Evolutionary conservation across 2,113 vertebrate genomes (phyloP), one percentile per base, ranked within the genome.

Genomic region (Semicossyphus pulcher): DNA sequence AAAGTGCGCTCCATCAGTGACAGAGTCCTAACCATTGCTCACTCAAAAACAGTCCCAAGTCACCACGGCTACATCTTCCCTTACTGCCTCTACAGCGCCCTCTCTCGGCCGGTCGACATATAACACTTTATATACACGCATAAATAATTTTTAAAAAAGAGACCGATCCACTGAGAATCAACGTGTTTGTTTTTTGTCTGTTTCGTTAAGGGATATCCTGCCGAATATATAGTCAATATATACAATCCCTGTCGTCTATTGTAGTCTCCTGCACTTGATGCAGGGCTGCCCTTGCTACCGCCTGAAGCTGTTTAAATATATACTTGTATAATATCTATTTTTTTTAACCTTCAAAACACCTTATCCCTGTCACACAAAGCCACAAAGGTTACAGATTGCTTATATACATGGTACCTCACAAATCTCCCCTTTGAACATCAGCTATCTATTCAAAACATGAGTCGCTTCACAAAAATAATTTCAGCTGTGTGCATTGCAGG

Each of bases 1-100:
- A 94, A 94, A 94, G 93, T 94, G 92, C 90, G 66, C 89, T 91
- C 91, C 84, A 82, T 89, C 79, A 80, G 29, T 20, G 64, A 76
- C 72, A 70, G 62, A 91, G 84, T 83, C 85, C 78, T 23, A 81
- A 86, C 53, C 57, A 60, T 75, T 57, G 67, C 47, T 85, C 77
- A 79, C 85, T 79, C 74, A 12, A 18, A 86, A 91, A 93, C 90
- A 93, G 91, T 92, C 91, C n/a, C 34, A 45, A 82, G 88, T 87
- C 86, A 39, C 82, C 78, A 57, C 60, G 41, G 85, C 83, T 82
- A 81, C 65, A 12, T 65, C 76, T 68, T 89, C 86, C 86, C 86
- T 81, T 85, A 78, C 84, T 84, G 83, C 72, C 86, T 85, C 86
- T 64, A 53, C 63, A 87, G 81, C 89, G 36, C 87, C 88, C 85